Base-by-base conservation (phyloP, 2,113 vertebrate genomes). In the Anhinga anhinga region DNA sequence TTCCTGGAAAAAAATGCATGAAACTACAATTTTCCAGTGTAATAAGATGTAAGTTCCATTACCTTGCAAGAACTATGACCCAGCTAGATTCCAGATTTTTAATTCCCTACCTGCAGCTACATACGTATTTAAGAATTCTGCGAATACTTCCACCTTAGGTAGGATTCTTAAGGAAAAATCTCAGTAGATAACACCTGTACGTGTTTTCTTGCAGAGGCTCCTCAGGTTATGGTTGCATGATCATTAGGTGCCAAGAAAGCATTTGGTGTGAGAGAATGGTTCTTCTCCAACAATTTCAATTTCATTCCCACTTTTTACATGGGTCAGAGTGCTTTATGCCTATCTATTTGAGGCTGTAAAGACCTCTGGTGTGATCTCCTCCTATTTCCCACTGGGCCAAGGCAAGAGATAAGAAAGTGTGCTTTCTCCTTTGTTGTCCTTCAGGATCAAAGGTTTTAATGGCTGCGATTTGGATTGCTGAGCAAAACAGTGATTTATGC, bases 91-190 rank as follows among this genome's bases (percentile, higher is more conserved):
- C 83, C 77, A 95, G 93, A 83, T 72, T 72, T 20, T 15, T 62
- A 86, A 86, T 84, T 97, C 56, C 92, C 86, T 88, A 93, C 71
- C 73, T 76, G n/a, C 82, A 90, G 42, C 47, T 44, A 93, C n/a
- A 36, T 67, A 81, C 1, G 3, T 13, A 49, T 69, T 72, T 26
- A 42, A 32, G 38, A 84, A 73, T 67, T 27, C 30, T 65, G 20
- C 47, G 58, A 73, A 85, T 32, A 15, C 34, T 94, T 95, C 69
- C 29, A 61, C 66, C 30, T 78, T 23, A 53, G n/a, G 42, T 74
- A 74, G 73, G n/a, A 74, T 67, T 71, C 52, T 34, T 20, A 32
- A 62, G 38, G 62, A 78, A 82, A 78, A 73, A 50, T 80, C 80
- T 83, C 62, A 30, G 45, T 71, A 86, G 45, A 34, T 47, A 84